Evolutionary conservation across 2,113 vertebrate species (phyloP).

Genomic region (Ctenomys sociabilis): DNA sequence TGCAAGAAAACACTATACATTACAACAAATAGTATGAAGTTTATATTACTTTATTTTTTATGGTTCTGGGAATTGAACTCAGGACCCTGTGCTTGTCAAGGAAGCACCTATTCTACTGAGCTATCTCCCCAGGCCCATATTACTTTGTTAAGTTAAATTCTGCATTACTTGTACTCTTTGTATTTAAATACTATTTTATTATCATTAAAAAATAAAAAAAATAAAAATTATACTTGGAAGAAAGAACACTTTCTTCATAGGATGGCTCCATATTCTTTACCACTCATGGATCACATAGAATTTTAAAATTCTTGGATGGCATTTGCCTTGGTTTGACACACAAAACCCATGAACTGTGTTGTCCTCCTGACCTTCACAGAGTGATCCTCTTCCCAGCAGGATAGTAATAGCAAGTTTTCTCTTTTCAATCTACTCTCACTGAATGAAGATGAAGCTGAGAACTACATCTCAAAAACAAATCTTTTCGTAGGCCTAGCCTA

Average conservation of each 20-base stretch:
- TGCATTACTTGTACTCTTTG: too few species aligned
- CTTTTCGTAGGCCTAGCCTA: neutral
- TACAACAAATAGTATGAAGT: too few species aligned
- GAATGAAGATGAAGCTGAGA: neutral
- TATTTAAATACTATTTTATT: too few species aligned
- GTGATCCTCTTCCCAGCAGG: neutral
- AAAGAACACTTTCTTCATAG: slow-evolving; percentile 21
- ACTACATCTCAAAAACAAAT: neutral
- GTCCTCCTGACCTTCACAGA: neutral
- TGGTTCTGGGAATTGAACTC: too few species aligned
- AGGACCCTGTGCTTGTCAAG: too few species aligned
- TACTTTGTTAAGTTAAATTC: too few species aligned
- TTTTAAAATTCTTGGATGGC: slow-evolving; percentile 30
- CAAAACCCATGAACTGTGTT: neutral
- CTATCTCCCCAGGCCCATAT: too few species aligned
- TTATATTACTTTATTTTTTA: too few species aligned
- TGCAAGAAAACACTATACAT: too few species aligned
- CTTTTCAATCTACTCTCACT: neutral
- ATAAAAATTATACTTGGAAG: neutral
- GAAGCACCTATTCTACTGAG: too few species aligned
- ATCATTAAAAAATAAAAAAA: too few species aligned
- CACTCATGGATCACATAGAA: neutral
- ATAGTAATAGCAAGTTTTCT: neutral
- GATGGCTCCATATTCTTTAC: slow-evolving; percentile 22
- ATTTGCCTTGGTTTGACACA: slow-evolving; percentile 7